Base-by-base conservation (phyloP, 1,140 invertebrate species). In the Rhopalosiphum maidis region DNA sequence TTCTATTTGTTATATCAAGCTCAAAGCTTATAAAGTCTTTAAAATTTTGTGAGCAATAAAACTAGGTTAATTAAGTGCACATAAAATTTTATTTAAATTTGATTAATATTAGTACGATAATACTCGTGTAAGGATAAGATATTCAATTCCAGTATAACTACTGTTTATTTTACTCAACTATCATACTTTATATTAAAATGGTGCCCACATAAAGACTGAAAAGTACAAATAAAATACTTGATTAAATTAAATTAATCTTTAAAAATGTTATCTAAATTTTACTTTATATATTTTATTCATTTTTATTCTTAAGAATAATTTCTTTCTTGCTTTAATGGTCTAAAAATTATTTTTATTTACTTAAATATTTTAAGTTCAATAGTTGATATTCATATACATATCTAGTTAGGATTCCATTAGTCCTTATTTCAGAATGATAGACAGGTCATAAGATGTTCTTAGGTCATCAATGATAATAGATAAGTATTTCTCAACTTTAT, bases 391-490 rank as follows among this genome's bases (percentile, higher is more conserved):
- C 54, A 35, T 43, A 8, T 88, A 51, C 21, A n/a, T 88, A 18
- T n/a, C 15, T 6, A 41, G 35, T 89, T 89, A 37, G 7, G 35
- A 89, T 89, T 89, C 51, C 51, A 55, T 41, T 89, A 54, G 51
- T 89, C 7, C 46, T 54, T 89, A 37, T 9, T 89, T 22, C 23
- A 30, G 23, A 55, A 35, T 55, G 51, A 55, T 89, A 89, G 54
- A 55, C 48, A 51, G 87, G 48, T 89, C 87, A 89, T 55, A 41
- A 41, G 41, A 54, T 37, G 23, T 54, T 55, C 35, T 55, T 89
- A 55, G 88, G 88, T 55, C 88, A 89, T 89, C 37, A 89, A 41
- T 89, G 87, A 89, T 89, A 89, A 89, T 89, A 25, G 87, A 89
- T 89, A 89, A 25, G 23, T 85, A 89, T 89, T 55, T 89, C 48